Percentiles rank a stretch among this genome's conserved stretches.
Conservation (phyloP, 2,797 vertebrate species). For the Allobates femoralis region DNA sequence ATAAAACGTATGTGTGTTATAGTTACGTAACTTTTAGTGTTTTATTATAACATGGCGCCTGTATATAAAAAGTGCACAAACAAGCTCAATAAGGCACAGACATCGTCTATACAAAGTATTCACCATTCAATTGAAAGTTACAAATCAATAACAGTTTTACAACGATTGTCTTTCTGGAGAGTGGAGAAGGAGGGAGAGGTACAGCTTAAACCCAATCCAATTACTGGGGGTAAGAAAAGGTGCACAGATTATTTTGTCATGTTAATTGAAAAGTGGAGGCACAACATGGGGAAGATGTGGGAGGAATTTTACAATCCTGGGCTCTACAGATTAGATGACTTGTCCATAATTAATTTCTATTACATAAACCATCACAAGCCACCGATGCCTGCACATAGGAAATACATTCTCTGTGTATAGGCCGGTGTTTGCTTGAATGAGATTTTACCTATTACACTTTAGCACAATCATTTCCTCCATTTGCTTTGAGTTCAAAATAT, state of each 20-base stretch:
- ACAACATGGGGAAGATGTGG: conserved; percentile 19
- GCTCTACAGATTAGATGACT: neutral
- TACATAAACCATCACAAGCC: neutral
- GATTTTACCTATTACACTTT: neutral
- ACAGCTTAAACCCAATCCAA: neutral
- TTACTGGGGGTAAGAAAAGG: neutral
- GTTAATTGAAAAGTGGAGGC: conserved; percentile 37
- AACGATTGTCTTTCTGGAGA: conserved; percentile 59
- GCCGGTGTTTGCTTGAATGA: neutral
- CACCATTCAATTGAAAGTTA: conserved; percentile 70
- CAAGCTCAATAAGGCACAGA: conserved; percentile 83
- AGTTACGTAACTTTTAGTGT: conserved; percentile 63
- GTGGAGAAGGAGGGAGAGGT: conserved; percentile 22
- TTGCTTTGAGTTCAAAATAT: neutral
- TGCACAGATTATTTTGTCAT: conserved; percentile 38
- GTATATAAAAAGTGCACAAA: conserved; percentile 83
- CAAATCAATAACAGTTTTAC: conserved; percentile 66
- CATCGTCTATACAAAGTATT: conserved; percentile 76
- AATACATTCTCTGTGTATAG: neutral
- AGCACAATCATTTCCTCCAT: neutral
- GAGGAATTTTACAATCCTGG: neutral
- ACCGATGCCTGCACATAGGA: neutral
- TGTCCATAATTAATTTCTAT: neutral
- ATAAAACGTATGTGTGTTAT: conserved; percentile 65
- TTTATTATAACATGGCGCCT: conserved; percentile 74